A percentile compares a stretch with the other conserved stretches of the same genome.
phyloP scores from a whole-genome alignment of 2,113 vertebrate genomes.

The Oncorhynchus mykiss region DNA sequence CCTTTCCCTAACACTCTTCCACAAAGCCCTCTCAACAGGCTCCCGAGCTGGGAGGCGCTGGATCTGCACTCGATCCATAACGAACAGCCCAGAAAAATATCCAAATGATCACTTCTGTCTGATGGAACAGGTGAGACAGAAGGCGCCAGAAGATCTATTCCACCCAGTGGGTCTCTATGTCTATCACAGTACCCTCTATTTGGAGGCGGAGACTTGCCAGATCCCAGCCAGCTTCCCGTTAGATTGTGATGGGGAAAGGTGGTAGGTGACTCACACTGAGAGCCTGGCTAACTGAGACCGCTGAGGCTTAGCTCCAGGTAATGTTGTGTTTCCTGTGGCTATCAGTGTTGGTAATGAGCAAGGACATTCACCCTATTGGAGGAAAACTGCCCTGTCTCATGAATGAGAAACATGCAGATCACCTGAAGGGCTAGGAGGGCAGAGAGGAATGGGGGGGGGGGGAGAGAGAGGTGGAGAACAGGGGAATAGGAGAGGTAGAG shows the following conservation, averaged over 20 bases:
- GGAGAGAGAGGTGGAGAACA: conserved; percentile 4
- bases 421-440: conserved; percentile 79
- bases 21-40: neutral
- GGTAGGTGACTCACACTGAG: conserved; percentile 53
- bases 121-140: neutral
- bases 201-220: neutral
- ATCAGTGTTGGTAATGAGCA: conserved; percentile 74
- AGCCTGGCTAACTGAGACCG: conserved; percentile 72
- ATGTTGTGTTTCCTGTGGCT: conserved; percentile 68
- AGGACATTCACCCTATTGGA: conserved; percentile 74
- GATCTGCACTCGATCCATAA: neutral
- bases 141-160: neutral
- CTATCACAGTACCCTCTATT: conserved; percentile 14
- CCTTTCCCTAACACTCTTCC: neutral
- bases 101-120: neutral
- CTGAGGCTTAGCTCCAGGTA: conserved; percentile 71
- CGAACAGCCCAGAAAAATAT: neutral
- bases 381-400: conserved; percentile 69
- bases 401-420: conserved; percentile 73
- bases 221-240: conserved; percentile 21
- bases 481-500: neutral
- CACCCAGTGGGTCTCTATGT: neutral
- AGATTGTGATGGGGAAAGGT: conserved; percentile 58
- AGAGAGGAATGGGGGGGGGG: conserved; percentile 37
- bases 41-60: neutral